A percentile compares a stretch with the other conserved stretches of the same genome.
phyloP scores from a whole-genome alignment of 1,140 invertebrate species.

The Drosophila saltans region DNA sequence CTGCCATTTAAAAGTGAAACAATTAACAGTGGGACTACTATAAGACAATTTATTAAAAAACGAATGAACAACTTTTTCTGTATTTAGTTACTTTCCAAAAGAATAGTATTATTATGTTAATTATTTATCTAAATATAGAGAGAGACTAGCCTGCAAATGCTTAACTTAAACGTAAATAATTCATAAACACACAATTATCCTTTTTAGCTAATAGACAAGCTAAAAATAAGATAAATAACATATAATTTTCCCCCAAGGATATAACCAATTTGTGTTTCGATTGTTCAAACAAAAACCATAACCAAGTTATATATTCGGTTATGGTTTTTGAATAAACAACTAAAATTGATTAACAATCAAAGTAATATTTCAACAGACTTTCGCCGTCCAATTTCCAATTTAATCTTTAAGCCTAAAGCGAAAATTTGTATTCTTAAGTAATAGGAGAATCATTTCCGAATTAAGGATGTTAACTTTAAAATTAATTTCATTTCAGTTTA shows the following conservation, averaged over 20 bases:
- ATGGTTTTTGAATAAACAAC: not conserved
- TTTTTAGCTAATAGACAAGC: too few species aligned
- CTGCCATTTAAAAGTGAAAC: too few species aligned
- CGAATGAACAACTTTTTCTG: too few species aligned
- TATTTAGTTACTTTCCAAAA: too few species aligned
- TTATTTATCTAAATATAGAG: too few species aligned
- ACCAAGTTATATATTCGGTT: not conserved
- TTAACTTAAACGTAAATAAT: too few species aligned
- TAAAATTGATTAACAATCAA: conserved; percentile 1
- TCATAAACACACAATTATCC: too few species aligned
- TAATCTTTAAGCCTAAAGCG: not conserved
- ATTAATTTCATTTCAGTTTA: conserved; percentile 35
- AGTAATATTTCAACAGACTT: not conserved
- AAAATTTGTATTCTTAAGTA: not conserved
- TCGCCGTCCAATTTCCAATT: not conserved
- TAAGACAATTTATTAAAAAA: too few species aligned
- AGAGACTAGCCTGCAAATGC: too few species aligned
- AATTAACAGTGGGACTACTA: too few species aligned
- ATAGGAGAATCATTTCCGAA: not conserved
- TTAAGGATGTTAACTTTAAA: conserved; percentile 13
- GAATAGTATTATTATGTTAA: too few species aligned
- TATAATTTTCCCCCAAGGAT: not conserved
- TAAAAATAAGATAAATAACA: too few species aligned
- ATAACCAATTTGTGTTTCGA: not conserved
- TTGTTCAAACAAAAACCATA: conserved; percentile 1